Evolutionary conservation across 2,113 vertebrate species (phyloP).

Genomic region (Oostethus manadensis): DNA sequence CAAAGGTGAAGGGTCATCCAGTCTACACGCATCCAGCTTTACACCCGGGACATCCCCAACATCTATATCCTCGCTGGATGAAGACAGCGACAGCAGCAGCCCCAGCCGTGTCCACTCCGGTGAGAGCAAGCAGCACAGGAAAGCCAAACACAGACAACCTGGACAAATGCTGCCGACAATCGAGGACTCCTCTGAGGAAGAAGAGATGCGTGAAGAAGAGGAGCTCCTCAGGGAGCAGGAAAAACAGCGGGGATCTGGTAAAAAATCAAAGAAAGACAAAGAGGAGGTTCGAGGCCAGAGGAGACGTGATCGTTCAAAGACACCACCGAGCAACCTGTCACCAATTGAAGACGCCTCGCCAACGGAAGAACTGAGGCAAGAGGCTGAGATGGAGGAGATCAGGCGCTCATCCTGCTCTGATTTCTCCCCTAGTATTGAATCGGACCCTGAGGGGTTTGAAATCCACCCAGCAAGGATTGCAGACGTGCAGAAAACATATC

Average conservation of each 20-base stretch:
- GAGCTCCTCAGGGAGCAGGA: conserved; percentile 91
- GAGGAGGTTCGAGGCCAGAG: conserved; percentile 91
- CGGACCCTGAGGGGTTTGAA: conserved; percentile 92
- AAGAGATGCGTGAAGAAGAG: conserved; percentile 92
- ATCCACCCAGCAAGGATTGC: conserved; percentile 88
- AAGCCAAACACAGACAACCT: conserved; percentile 88
- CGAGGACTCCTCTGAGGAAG: conserved; percentile 97
- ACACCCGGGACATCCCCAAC: conserved; percentile 96
- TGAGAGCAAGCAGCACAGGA: conserved; percentile 91
- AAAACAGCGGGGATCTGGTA: conserved; percentile 88
- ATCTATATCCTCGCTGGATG: conserved; percentile 93
- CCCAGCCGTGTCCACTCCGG: conserved; percentile 85
- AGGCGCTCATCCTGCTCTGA: conserved; percentile 96
- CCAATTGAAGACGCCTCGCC: conserved; percentile 97
- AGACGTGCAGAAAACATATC: conserved; percentile 91
- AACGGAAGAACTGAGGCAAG: conserved; percentile 92
- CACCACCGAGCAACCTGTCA: conserved; percentile 93
- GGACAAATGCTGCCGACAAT: conserved; percentile 93
- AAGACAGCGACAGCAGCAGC: conserved; percentile 97
- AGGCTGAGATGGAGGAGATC: conserved; percentile 96
- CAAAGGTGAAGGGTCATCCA: conserved; percentile 92
- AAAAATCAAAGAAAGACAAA: conserved; percentile 96
- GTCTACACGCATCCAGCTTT: conserved; percentile 94
- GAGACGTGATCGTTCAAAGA: conserved; percentile 86
- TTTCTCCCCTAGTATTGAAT: conserved; percentile 95